phyloP scores from a whole-genome alignment of 2,797 vertebrate species.

The Periophthalmus magnuspinnatus region DNA sequence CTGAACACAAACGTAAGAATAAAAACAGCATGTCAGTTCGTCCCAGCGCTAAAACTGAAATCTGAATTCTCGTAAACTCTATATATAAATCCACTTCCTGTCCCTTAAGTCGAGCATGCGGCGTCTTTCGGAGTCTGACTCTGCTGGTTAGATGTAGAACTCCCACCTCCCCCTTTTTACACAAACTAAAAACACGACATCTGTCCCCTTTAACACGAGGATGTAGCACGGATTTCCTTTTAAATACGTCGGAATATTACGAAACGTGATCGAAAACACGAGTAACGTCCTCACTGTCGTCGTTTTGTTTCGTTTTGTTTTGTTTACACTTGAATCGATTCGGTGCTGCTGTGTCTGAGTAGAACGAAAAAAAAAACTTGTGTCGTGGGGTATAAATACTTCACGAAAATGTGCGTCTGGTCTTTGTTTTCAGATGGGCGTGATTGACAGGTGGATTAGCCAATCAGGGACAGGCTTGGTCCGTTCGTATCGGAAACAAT shows the following conservation, averaged over 20 bases:
- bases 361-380: background rate
- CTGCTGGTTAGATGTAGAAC: slow-evolving; percentile 66
- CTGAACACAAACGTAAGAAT: too few species aligned
- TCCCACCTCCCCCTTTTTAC: slow-evolving; percentile 34
- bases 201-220: slow-evolving; percentile 27
- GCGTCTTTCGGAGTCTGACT: slow-evolving; percentile 52
- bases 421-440: too few species aligned
- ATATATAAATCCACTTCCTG: background rate
- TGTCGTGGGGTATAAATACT: slow-evolving; percentile 1
- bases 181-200: slow-evolving; percentile 29
- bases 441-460: too few species aligned
- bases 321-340: background rate
- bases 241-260: slow-evolving; percentile 1
- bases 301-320: slow-evolving; percentile 2
- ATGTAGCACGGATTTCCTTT: slow-evolving; percentile 43
- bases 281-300: slow-evolving; percentile 14
- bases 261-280: slow-evolving; percentile 13
- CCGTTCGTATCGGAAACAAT: too few species aligned
- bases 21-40: too few species aligned
- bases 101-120: slow-evolving; percentile 9
- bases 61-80: background rate
- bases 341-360: slow-evolving; percentile 32
- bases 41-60: too few species aligned
- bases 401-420: background rate
- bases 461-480: too few species aligned